Percentiles rank a stretch among this genome's conserved stretches.
Evolutionary conservation across 2,888 invertebrate genomes (phyloP).

Genomic region (Ceriagrion tenellum): DNA sequence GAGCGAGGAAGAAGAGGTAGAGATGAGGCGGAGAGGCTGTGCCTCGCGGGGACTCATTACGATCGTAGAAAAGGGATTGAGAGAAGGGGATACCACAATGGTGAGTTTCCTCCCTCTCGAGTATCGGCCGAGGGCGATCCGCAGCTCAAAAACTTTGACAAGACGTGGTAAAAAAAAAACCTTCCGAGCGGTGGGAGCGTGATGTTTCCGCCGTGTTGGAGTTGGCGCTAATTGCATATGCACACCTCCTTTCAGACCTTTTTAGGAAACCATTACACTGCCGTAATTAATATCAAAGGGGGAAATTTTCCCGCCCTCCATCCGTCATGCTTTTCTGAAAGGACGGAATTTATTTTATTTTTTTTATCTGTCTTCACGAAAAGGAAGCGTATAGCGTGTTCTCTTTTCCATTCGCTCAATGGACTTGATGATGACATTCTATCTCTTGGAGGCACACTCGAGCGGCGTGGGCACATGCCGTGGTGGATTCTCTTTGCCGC

Average conservation of each 20-base stretch:
- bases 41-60: neutral
- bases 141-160: conserved; percentile 44
- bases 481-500: neutral
- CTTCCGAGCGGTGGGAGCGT: neutral
- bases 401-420: conserved; percentile 17
- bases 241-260: conserved; percentile 3
- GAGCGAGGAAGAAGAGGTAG: neutral
- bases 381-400: neutral
- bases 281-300: conserved; percentile 52
- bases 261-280: conserved; percentile 36
- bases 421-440: conserved; percentile 41
- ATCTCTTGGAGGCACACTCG: conserved; percentile 16
- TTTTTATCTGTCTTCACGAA: neutral
- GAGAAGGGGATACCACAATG: neutral
- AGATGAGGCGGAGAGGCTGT: neutral
- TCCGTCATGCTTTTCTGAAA: conserved; percentile 23
- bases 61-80: neutral
- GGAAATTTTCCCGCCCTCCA: conserved; percentile 12
- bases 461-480: conserved; percentile 22
- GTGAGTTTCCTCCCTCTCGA: neutral
- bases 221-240: conserved; percentile 36
- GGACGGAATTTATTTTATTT: neutral
- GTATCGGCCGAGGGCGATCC: neutral
- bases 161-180: neutral
- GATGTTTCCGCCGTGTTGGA: neutral